Percentiles rank a stretch among this genome's conserved stretches.
These are phyloP conservation scores for Manis javanica DNA, from an alignment of 2,797 vertebrate genomes.

Conservation along the genomic window DNA sequence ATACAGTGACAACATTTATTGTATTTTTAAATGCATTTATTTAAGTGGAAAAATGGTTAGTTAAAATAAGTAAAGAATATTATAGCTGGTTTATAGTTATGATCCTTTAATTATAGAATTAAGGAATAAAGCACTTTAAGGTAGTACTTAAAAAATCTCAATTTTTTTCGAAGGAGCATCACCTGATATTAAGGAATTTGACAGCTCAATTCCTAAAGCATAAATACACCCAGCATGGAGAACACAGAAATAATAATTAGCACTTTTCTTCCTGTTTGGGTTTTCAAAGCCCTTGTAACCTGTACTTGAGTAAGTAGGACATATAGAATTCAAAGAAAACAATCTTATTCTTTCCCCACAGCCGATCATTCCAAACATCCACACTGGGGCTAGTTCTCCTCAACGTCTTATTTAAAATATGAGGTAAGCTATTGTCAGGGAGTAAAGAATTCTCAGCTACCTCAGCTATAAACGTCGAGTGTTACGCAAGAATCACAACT, in stretches of 20 bases:
- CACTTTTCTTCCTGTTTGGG: background rate
- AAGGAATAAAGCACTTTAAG: background rate
- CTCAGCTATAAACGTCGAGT: background rate
- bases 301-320: background rate
- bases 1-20: background rate
- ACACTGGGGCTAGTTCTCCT: background rate
- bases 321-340: background rate
- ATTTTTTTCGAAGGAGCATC: background rate
- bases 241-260: background rate
- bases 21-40: conserved; percentile 4
- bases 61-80: background rate
- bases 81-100: background rate
- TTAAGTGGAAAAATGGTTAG: background rate
- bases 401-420: background rate
- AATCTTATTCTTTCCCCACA: background rate
- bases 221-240: background rate
- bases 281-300: background rate
- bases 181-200: background rate
- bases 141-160: background rate
- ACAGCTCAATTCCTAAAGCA: background rate
- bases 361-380: background rate
- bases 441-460: background rate
- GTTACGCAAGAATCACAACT: background rate
- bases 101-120: background rate
- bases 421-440: background rate